Base-by-base conservation (phyloP, 2,888 invertebrate species). In the Trypoxylon attenuatum region DNA sequence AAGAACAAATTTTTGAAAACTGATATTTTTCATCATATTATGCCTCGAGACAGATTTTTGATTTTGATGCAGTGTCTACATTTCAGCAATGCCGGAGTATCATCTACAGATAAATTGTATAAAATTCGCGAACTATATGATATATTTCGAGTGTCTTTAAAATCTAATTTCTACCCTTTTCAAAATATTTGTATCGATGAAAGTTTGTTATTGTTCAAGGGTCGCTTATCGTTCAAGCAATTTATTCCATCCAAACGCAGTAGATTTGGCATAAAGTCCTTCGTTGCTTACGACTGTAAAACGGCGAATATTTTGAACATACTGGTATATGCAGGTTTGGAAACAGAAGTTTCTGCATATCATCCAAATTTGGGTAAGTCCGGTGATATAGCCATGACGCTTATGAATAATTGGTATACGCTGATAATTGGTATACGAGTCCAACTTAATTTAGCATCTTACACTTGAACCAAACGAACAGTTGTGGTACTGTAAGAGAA, bases 71-170 rank as follows among this genome's bases (percentile, higher is more conserved):
- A n/a, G n/a, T n/a, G n/a, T n/a, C n/a, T n/a, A n/a, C n/a, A n/a
- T n/a, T n/a, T n/a, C n/a, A n/a, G n/a, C n/a, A 51, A 58, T 58
- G 38, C 50, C 38, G 57, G 39, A 13, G 39, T 58, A 45, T 10
- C 16, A 51, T 33, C 45, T 58, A 38, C 10, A 58, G 51, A 58
- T 51, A 51, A 52, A 59, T 59, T 59, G 53, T 59, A 42, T 8
- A 59, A 53, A 53, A 59, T 59, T 59, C 41, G 16, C n/a, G n/a
- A n/a, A n/a, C n/a, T n/a, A n/a, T n/a, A n/a, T n/a, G n/a, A n/a
- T n/a, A n/a, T n/a, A n/a, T n/a, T n/a, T n/a, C n/a, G n/a, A n/a
- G n/a, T n/a, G n/a, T n/a, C n/a, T n/a, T n/a, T n/a, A n/a, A n/a
- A n/a, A n/a, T n/a, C n/a, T n/a, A n/a, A n/a, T n/a, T n/a, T n/a